Evolutionary conservation across 2,797 vertebrate species (phyloP).

Genomic region (Phoeniculus purpureus): DNA sequence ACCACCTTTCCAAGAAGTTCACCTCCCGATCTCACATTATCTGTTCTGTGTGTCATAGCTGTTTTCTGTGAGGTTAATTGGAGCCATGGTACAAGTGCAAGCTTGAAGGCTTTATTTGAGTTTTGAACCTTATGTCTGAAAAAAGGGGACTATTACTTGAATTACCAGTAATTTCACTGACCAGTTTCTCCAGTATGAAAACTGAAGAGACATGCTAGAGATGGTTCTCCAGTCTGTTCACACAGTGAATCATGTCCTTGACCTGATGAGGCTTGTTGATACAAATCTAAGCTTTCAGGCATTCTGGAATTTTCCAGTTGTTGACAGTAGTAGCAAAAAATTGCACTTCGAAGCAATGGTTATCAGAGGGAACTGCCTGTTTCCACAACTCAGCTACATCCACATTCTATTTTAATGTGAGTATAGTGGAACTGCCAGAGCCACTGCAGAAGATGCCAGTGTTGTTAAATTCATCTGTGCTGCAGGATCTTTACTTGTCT

Average conservation of each 20-base stretch:
- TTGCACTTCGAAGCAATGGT: neutral
- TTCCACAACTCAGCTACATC: neutral
- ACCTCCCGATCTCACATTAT: neutral
- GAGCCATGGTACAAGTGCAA: neutral
- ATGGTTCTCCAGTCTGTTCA: neutral
- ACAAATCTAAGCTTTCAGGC: neutral
- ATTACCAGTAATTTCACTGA: neutral
- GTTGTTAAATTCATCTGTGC: neutral
- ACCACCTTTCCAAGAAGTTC: neutral
- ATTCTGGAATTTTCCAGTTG: neutral
- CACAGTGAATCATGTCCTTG: neutral
- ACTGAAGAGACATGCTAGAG: neutral
- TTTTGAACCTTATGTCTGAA: rapidly evolving
- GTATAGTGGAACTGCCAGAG: neutral
- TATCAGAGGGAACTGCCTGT: neutral
- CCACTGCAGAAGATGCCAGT: neutral
- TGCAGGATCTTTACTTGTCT: neutral
- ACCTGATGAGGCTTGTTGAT: neutral
- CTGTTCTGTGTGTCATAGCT: neutral
- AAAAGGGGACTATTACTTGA: neutral
- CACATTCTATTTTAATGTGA: neutral
- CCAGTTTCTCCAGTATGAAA: neutral
- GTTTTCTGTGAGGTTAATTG: neutral
- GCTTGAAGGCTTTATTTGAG: neutral
- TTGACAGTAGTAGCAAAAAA: neutral